Evolutionary conservation across 2,113 vertebrate genomes (phyloP).

Genomic region (Isichthys henryi): DNA sequence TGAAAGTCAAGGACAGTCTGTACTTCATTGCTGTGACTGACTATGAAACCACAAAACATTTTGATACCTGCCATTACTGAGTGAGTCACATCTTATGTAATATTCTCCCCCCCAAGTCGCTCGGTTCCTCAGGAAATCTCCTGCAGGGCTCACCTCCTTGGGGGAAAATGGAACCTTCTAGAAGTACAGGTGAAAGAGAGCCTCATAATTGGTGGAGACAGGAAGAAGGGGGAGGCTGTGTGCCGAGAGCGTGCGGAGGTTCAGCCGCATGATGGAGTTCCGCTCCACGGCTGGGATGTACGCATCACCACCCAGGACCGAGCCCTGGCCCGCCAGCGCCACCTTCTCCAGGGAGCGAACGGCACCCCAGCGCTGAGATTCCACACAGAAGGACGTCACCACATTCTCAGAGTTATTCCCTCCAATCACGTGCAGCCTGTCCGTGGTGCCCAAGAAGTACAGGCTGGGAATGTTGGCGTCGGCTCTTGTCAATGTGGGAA

Average conservation of each 20-base stretch:
- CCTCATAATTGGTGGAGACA: conserved; percentile 54
- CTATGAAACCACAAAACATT: background rate
- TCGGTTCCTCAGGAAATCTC: background rate
- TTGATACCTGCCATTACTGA: background rate
- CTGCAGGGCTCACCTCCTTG: background rate
- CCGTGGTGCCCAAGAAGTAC: conserved; percentile 59
- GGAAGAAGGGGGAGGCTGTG: conserved; percentile 50
- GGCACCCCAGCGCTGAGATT: conserved; percentile 52
- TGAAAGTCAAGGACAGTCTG: background rate
- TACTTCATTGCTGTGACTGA: background rate
- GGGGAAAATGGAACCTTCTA: conserved; percentile 23
- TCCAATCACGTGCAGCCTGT: conserved; percentile 61
- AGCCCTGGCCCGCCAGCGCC: conserved; percentile 58
- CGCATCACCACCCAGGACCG: conserved; percentile 37
- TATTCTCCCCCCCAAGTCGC: background rate
- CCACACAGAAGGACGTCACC: conserved; percentile 54
- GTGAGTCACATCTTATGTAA: background rate
- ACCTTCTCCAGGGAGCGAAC: conserved; percentile 43
- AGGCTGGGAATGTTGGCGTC: conserved; percentile 55
- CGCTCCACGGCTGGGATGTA: conserved; percentile 55
- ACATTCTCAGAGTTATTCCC: conserved; percentile 57
- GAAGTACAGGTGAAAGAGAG: conserved; percentile 57
- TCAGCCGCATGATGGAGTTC: conserved; percentile 43
- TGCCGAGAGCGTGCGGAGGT: conserved; percentile 44
- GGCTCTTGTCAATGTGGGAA: conserved; percentile 58